Evolutionary conservation across 1,140 invertebrate genomes (phyloP), one percentile per base, ranked within the genome.

Genomic region (Cydia amplana): DNA sequence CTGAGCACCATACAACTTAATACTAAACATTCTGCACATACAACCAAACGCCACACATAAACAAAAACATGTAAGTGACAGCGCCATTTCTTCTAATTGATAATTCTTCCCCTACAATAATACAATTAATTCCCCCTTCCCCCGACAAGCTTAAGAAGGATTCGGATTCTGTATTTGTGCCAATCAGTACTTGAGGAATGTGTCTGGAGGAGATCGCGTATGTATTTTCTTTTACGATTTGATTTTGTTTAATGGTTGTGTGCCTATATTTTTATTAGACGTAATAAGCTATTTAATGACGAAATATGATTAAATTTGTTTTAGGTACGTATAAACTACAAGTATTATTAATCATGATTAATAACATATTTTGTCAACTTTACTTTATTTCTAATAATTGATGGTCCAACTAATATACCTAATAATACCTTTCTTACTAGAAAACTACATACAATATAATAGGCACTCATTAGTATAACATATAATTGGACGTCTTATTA

Each of bases 81-180:
- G 32, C 72, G 72, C 40, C n/a, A 70, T 86, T 87, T 92, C 87
- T 90, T 91, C 85, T 91, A 92, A 93, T 93, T 93, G 92, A 92
- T 92, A 92, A 93, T 93, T 93, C 91, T 89, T 91, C 88, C 83
- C 79, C 82, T 86, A 88, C 85, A 92, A 91, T 93, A 93, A 93
- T 92, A 93, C 90, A 92, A 93, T 93, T 93, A 93, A 93, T 93
- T 93, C 92, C 87, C 91, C 88, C 83, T 87, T 88, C 87, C 82
- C 83, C 80, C 78, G 79, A 77, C 81, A 83, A 87, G 87, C 86
- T 88, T 88, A 87, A 60, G 55, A 12, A 20, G 51, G 51, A 55
- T 55, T 60, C 4, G n/a, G 51, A 55, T 55, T 14, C 46, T 55
- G 55, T 60, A 23, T 60, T 60, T 60, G 20, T 60, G 55, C 55